phyloP scores from a whole-genome alignment of 1,140 invertebrate genomes.

The Pseudomyrmex concolor region DNA sequence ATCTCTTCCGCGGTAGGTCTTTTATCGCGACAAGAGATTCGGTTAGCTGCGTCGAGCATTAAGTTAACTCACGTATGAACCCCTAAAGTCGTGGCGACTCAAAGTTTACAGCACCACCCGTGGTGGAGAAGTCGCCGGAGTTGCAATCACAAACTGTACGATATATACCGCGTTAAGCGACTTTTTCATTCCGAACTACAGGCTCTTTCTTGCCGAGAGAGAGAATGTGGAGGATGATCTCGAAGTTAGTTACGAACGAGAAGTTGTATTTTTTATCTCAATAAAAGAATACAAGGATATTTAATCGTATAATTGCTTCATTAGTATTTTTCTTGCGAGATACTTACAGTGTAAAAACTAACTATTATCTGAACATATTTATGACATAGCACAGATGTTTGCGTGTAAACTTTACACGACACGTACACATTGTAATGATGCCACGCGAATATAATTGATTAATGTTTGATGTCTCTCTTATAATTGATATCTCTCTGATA shows the following conservation, averaged over 20 bases:
- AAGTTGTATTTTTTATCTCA: conserved; percentile 5
- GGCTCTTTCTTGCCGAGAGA: conserved; percentile 10
- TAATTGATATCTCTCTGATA: too few relatives aligned
- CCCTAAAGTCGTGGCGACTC: conserved; percentile 28
- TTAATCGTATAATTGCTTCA: not conserved
- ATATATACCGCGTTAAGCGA: conserved; percentile 32
- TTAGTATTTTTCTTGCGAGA: too few relatives aligned
- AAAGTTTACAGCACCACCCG: conserved; percentile 47
- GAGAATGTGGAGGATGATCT: too few relatives aligned
- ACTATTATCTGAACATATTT: not conserved
- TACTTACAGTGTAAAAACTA: not conserved
- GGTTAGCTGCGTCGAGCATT: conserved; percentile 47
- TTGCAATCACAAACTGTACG: conserved; percentile 26
- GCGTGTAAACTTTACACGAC: not conserved
- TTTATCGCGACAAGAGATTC: conserved; percentile 43
- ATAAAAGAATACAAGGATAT: conserved; percentile 7
- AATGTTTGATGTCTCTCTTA: not conserved
- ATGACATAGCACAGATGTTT: not conserved
- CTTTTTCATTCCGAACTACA: conserved; percentile 35
- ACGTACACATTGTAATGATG: not conserved
- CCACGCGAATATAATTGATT: not conserved
- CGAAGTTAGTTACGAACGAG: too few relatives aligned
- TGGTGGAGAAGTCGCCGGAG: conserved; percentile 8
- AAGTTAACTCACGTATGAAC: conserved; percentile 41
- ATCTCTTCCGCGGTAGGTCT: conserved; percentile 35